Conservation (phyloP, 1,140 invertebrate genomes). For the Anoplophora glabripennis region DNA sequence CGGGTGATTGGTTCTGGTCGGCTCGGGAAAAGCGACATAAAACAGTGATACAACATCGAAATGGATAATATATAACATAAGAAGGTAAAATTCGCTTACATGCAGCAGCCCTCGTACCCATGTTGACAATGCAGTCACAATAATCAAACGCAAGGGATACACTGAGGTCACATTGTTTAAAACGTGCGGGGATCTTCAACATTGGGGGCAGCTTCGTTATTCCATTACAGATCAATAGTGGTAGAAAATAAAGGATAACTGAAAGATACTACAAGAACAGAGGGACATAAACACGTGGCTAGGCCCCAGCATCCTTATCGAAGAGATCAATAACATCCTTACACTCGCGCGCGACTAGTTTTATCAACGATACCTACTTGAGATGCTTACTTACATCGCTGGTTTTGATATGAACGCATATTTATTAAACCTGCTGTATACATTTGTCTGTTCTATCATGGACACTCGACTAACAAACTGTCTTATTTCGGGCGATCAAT, state of each 20-base stretch:
- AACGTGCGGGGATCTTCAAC: constrained; percentile 52
- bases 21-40: constrained; percentile 9
- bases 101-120: constrained; percentile 70
- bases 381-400: constrained; percentile 45
- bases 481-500: constrained; percentile 4
- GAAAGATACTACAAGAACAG: constrained; percentile 47
- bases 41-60: constrained; percentile 21
- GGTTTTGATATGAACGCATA: constrained; percentile 43
- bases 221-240: constrained; percentile 48
- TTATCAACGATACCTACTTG: constrained; percentile 29
- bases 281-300: constrained; percentile 44
- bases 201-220: constrained; percentile 49
- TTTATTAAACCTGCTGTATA: constrained; percentile 30
- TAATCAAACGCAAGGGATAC: constrained; percentile 52
- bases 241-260: constrained; percentile 46
- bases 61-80: constrained; percentile 23
- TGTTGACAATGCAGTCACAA: constrained; percentile 58
- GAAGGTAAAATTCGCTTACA: constrained; percentile 57
- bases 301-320: constrained; percentile 33
- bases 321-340: constrained; percentile 42
- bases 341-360: constrained; percentile 35
- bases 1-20: not conserved
- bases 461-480: not conserved
- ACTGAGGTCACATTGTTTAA: constrained; percentile 52
- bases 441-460: constrained; percentile 2